Evolutionary conservation across 2,113 vertebrate genomes (phyloP).

Genomic region (Charadrius vociferus): DNA sequence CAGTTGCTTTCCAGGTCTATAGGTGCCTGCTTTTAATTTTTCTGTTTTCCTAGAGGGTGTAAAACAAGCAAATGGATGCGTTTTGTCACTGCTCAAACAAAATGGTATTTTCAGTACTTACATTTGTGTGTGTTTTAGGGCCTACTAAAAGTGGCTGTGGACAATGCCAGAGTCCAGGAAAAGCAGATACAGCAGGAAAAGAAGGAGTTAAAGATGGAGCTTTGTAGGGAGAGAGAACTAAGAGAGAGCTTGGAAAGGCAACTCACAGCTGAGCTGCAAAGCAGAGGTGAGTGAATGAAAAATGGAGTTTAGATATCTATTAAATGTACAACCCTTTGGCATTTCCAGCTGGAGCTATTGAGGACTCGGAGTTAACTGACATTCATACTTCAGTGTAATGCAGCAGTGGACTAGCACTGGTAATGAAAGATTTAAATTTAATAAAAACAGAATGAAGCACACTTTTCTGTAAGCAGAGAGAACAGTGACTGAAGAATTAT

Average conservation of each 20-base stretch:
- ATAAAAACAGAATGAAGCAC: background rate
- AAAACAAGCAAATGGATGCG: background rate
- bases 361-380: background rate
- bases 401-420: background rate
- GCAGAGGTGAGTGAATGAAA: slow-evolving; percentile 80
- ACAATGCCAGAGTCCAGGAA: slow-evolving; percentile 88
- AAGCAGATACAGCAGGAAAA: slow-evolving; percentile 91
- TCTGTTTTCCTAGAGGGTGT: background rate
- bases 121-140: slow-evolving; percentile 76
- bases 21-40: background rate
- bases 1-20: background rate
- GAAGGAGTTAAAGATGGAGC: slow-evolving; percentile 88
- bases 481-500: background rate
- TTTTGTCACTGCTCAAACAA: background rate
- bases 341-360: slow-evolving; percentile 25
- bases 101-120: background rate
- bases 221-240: slow-evolving; percentile 86
- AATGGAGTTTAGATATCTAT: slow-evolving; percentile 7
- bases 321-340: slow-evolving; percentile 19
- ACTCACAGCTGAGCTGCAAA: slow-evolving; percentile 88
- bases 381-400: background rate
- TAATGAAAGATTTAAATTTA: slow-evolving; percentile 5
- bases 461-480: background rate
- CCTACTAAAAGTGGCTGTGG: slow-evolving; percentile 90
- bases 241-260: slow-evolving; percentile 89